Percentiles rank a stretch among this genome's conserved stretches.
Evolutionary conservation across 1,140 invertebrate genomes (phyloP).

Genomic region (Holcopasites calliopsidis): DNA sequence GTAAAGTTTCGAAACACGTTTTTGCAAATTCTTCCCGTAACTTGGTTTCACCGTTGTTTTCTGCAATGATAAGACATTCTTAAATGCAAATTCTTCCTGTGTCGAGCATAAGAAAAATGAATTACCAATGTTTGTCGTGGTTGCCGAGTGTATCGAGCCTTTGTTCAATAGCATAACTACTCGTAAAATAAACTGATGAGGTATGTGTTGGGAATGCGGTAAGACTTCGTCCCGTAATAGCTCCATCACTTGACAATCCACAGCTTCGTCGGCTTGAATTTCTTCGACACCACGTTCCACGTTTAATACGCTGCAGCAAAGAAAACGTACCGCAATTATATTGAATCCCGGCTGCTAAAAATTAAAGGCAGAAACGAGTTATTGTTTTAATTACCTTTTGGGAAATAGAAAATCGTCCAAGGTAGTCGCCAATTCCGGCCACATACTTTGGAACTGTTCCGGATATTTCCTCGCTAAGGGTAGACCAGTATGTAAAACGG

Average conservation of each 20-base stretch:
- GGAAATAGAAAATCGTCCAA: conserved; percentile 96
- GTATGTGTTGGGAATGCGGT: conserved; percentile 88
- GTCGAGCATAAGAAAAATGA: neutral
- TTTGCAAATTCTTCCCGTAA: conserved; percentile 96
- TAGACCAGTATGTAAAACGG: conserved; percentile 90
- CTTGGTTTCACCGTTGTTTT: conserved; percentile 87
- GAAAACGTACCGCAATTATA: neutral
- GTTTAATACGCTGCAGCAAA: conserved; percentile 70
- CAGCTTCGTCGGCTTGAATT: conserved; percentile 89
- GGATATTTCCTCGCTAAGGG: conserved; percentile 91
- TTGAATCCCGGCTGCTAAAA: neutral
- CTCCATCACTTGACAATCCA: conserved; percentile 93
- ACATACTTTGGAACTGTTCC: conserved; percentile 86
- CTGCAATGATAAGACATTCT: conserved; percentile 76
- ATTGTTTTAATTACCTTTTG: conserved; percentile 80
- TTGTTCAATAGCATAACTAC: conserved; percentile 95
- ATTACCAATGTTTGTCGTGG: conserved; percentile 82
- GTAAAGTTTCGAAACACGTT: conserved; percentile 96
- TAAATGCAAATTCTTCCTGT: neutral
- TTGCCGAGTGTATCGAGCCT: conserved; percentile 95
- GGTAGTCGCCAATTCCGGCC: conserved; percentile 91
- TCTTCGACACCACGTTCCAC: conserved; percentile 88
- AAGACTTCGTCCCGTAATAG: conserved; percentile 92
- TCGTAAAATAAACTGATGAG: conserved; percentile 91
- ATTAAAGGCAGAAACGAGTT: neutral